Evolutionary conservation across 2,797 vertebrate genomes (phyloP), one percentile per base, ranked within the genome.

Genomic region (Ptychadena robeensis): DNA sequence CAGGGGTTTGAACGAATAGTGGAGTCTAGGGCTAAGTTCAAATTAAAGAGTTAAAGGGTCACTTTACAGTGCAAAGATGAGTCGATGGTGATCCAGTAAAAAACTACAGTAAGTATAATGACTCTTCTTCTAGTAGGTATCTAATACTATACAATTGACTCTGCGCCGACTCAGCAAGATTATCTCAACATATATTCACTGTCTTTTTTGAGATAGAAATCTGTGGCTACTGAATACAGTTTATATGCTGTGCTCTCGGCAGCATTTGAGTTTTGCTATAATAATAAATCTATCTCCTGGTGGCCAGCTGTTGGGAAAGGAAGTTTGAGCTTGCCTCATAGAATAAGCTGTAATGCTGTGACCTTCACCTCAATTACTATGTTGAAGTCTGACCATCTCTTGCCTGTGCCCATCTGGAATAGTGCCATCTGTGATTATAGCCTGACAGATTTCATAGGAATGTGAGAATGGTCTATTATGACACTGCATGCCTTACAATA

Each of bases 321-420:
- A 27, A 22, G n/a, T 69, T 31, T 68, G 76, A 22, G n/a, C 59
- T 31, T 68, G 76, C 40, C 31, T 44, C 48, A 35, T 27, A 68
- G 64, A 79, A 25, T 31, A 34, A 31, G 66, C 40, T 77, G 30
- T 34, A 25, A 31, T 53, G 22, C n/a, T 34, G 28, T n/a, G 53
- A 79, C 76, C 65, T 37, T 68, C 76, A 68, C 34, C 44, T 67
- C 31, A 57, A 48, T 34, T 18, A 53, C 7, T 25, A 37, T 34
- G 53, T 22, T 34, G 75, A 32, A 18, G 30, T n/a, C 31, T 15
- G n/a, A 28, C 44, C 48, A 65, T 57, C 64, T 31, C 35, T 14
- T 57, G 22, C 25, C 31, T 68, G 30, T 53, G 40, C 65, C 65
- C 37, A 57, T 12, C 40, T 34, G 75, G 63, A 65, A 25, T 32